Base-by-base conservation (phyloP, 2,797 vertebrate genomes). In the Lates japonicus region DNA sequence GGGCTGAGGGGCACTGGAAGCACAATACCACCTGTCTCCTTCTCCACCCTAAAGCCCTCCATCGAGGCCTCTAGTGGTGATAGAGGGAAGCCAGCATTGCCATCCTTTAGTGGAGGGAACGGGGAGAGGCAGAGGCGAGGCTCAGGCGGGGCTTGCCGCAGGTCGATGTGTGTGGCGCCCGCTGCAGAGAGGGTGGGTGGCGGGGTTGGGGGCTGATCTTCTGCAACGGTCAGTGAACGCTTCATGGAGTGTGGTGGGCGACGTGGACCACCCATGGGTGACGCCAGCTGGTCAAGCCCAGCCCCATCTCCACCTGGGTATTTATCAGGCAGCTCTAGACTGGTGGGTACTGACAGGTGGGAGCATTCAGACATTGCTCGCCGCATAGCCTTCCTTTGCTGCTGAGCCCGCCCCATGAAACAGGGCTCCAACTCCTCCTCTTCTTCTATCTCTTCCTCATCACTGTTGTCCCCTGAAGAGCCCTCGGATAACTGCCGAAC, bases 291-390 rank as follows among this genome's bases (percentile, higher is more conserved):
- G 54, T 87, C 92, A 29, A 79, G 46, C 0, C 80, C 92, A 31
- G 88, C 93, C 48, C 78, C 88, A 11, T 93, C 91, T 10, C 92
- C 95, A 44, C 95, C 95, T 2, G 97, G 97, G 83, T 98, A 98
- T 87, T 97, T 97, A 83, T 98, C 97, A 0, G 96, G 94, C 66
- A 98, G 95, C 92, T 97, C 92, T 14, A 96, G 92, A 84, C 96
- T 93, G 3, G 94, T 94, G 19, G 98, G 98, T 17, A 99, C 98
- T 0, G 96, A 97, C 78, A 99, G 94, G 89, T 97, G 98, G 37
- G 97, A 97, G 85, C 97, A 98, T 78, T 99, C 98, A 0, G 98
- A 99, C 96, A 99, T 96, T 0, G 98, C 97, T n/a, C 97, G 95
- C 14, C 97, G 93, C 96, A 99, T 96, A 0, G 95, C 97, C 89